Percentiles rank a stretch among this genome's conserved stretches.
phyloP scores from a whole-genome alignment of 1,140 invertebrate genomes.

The Archivesica marissinica region DNA sequence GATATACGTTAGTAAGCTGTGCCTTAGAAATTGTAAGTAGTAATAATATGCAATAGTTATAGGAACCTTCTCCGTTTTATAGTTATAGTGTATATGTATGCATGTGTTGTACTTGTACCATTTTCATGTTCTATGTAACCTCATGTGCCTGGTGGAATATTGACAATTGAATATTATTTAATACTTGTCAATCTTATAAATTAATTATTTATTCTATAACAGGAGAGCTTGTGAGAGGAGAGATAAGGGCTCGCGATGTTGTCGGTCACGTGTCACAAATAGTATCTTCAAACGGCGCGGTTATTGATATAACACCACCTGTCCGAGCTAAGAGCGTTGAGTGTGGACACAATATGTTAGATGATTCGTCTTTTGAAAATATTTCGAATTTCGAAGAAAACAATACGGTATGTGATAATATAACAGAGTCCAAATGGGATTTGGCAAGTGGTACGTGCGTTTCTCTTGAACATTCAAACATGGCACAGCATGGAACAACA shows the following conservation, averaged over 20 bases:
- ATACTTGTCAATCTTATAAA: not conserved
- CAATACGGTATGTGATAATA: slow-evolving; percentile 38
- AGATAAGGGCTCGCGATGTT: slow-evolving; percentile 64
- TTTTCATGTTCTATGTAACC: too few relatives aligned
- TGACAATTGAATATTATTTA: not conserved
- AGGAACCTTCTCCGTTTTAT: not conserved
- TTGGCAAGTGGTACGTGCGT: slow-evolving; percentile 34
- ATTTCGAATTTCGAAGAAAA: not conserved
- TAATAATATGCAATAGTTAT: too few relatives aligned
- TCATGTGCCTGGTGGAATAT: not conserved
- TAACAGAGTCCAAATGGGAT: slow-evolving; percentile 2
- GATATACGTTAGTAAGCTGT: too few relatives aligned
- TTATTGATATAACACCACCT: slow-evolving; percentile 69
- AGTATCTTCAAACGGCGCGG: slow-evolving; percentile 71
- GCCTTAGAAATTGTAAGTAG: too few relatives aligned
- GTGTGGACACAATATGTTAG: slow-evolving; percentile 62
- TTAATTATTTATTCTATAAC: not conserved
- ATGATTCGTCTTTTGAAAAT: slow-evolving; percentile 72
- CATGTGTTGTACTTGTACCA: too few relatives aligned
- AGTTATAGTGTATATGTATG: not conserved
- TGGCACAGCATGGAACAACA: slow-evolving; percentile 46
- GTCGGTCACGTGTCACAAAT: slow-evolving; percentile 66
- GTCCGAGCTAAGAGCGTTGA: slow-evolving; percentile 31
- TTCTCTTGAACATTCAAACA: slow-evolving; percentile 28
- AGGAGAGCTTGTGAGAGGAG: not conserved